phyloP scores from a whole-genome alignment of 2,113 vertebrate genomes.

The Prietella phreatophila region DNA sequence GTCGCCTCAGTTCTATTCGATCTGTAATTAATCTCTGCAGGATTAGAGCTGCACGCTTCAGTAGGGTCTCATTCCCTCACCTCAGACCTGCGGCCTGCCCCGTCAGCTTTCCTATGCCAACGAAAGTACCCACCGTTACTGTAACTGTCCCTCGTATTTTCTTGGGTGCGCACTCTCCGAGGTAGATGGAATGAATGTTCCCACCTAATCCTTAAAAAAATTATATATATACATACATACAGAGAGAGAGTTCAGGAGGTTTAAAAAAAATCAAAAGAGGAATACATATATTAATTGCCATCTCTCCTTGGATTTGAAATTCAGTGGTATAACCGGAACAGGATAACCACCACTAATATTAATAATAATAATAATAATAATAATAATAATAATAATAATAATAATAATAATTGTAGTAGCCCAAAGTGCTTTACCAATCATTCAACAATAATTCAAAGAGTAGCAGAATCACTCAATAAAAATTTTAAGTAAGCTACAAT shows the following conservation, averaged over 20 bases:
- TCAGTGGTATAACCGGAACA: too few relatives aligned
- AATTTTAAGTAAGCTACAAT: background rate
- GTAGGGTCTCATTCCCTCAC: constrained; percentile 50
- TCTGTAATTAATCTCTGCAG: background rate
- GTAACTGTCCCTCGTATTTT: constrained; percentile 67
- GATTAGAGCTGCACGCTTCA: background rate
- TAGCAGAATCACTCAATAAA: background rate
- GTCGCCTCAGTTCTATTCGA: background rate
- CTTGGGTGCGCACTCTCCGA: constrained; percentile 69
- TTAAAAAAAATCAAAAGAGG: background rate
- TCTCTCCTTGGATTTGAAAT: background rate
- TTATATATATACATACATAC: background rate
- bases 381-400: background rate
- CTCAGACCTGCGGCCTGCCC: constrained; percentile 70
- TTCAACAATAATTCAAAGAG: background rate
- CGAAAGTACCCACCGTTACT: constrained; percentile 58
- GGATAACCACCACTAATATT: too few relatives aligned
- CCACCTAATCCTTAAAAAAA: constrained; percentile 58
- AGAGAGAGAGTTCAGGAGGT: background rate
- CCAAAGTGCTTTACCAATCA: background rate
- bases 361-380: background rate
- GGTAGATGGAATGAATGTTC: constrained; percentile 64
- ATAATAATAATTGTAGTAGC: background rate
- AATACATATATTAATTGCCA: background rate
- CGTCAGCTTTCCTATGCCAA: constrained; percentile 66